Evolutionary conservation across 2,113 vertebrate genomes (phyloP).

Genomic region (Oxygymnocypris stewartii): DNA sequence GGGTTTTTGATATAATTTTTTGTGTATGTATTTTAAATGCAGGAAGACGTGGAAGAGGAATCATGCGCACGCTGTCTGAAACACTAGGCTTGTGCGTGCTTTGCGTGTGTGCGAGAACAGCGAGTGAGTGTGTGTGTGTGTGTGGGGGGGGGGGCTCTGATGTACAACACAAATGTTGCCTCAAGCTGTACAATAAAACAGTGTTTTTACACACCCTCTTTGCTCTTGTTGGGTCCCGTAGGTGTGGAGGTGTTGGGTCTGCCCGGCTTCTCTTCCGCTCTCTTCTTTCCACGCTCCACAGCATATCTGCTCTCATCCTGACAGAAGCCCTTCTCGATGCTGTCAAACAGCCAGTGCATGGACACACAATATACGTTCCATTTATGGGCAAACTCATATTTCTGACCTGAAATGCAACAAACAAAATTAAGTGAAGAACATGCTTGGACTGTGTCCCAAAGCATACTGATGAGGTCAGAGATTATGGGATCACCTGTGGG

Average conservation of each 20-base stretch:
- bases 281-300: constrained; percentile 67
- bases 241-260: constrained; percentile 89
- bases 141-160: too few species aligned
- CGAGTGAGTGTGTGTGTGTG: too few species aligned
- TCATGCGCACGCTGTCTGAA: too few species aligned
- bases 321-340: constrained; percentile 91
- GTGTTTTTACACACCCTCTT: constrained; percentile 65
- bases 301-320: constrained; percentile 91
- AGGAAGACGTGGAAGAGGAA: too few species aligned
- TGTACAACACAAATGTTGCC: background rate
- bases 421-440: background rate
- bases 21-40: too few species aligned
- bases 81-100: too few species aligned
- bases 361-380: constrained; percentile 97
- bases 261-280: constrained; percentile 28
- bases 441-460: background rate
- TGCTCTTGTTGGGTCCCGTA: constrained; percentile 68
- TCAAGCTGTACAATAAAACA: background rate
- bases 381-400: constrained; percentile 93
- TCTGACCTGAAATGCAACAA: constrained; percentile 81
- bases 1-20: too few species aligned
- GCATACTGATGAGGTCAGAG: background rate
- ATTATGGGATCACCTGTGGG: constrained; percentile 79
- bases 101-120: too few species aligned
- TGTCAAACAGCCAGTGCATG: constrained; percentile 92